phyloP scores from a whole-genome alignment of 2,888 invertebrate species.

The Amiota minor region DNA sequence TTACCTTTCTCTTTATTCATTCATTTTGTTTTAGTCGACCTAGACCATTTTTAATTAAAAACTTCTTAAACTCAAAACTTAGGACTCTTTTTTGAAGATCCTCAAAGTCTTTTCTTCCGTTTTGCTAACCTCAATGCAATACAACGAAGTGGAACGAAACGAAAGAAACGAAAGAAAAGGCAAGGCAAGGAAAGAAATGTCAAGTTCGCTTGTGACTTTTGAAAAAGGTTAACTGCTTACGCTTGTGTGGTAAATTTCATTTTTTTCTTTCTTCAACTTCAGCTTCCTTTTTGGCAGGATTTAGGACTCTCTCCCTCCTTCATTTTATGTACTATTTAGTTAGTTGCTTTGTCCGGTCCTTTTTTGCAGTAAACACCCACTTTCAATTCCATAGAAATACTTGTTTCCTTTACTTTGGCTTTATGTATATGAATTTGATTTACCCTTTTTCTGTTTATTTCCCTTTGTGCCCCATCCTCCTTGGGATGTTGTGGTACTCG shows the following conservation, averaged over 20 bases:
- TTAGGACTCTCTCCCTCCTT: too few relatives aligned
- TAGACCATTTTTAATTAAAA: slow-evolving; percentile 18
- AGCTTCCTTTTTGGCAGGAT: neutral
- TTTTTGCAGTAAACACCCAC: slow-evolving; percentile 59
- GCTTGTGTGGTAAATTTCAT: neutral
- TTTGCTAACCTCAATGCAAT: slow-evolving; percentile 16
- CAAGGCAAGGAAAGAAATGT: slow-evolving; percentile 46
- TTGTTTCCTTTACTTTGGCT: slow-evolving; percentile 49
- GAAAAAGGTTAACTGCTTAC: slow-evolving; percentile 55
- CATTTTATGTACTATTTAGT: neutral
- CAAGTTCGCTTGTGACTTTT: slow-evolving; percentile 67
- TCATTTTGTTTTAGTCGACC: neutral
- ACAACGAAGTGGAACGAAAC: neutral
- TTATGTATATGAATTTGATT: slow-evolving; percentile 14
- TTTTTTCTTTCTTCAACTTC: neutral
- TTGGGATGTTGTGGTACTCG: neutral
- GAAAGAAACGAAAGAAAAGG: too few relatives aligned
- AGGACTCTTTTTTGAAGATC: slow-evolving; percentile 32
- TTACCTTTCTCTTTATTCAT: too few relatives aligned
- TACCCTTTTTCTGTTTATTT: slow-evolving; percentile 2
- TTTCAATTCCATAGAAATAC: slow-evolving; percentile 65
- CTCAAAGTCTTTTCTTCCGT: neutral
- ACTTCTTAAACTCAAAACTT: slow-evolving; percentile 11
- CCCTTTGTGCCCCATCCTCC: neutral
- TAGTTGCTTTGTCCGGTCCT: neutral